Evolutionary conservation across 2,113 vertebrate species (phyloP).

Genomic region (Oceanites oceanicus): DNA sequence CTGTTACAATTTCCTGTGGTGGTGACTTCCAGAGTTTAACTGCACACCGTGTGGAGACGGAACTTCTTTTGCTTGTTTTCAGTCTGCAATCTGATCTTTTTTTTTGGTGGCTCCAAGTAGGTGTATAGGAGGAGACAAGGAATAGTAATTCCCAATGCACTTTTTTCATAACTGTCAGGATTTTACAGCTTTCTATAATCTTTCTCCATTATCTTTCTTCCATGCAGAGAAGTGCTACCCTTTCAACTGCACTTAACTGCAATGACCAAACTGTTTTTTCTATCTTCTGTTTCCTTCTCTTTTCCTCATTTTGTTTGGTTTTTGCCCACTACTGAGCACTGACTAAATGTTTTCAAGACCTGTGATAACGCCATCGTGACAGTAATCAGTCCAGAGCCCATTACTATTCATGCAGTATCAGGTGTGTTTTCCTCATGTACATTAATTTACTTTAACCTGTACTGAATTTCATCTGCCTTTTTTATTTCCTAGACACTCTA

Average conservation of each 20-base stretch:
- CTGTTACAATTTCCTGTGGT: neutral
- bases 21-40: neutral
- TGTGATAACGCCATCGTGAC: neutral
- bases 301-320: neutral
- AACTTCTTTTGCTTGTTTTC: neutral
- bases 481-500: neutral
- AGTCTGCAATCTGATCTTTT: neutral
- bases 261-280: neutral
- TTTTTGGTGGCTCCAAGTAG: neutral
- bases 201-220: neutral
- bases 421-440: neutral
- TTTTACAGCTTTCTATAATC: neutral
- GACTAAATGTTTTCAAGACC: neutral
- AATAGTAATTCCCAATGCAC: neutral
- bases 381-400: neutral
- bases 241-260: neutral
- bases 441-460: neutral
- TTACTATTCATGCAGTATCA: neutral
- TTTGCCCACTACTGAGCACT: neutral
- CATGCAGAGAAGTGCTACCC: neutral
- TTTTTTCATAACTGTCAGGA: neutral
- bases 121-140: neutral
- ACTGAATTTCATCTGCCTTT: neutral
- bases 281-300: neutral
- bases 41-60: neutral